Conservation (phyloP, 2,888 invertebrate species). For the Trichacis sp. region DNA sequence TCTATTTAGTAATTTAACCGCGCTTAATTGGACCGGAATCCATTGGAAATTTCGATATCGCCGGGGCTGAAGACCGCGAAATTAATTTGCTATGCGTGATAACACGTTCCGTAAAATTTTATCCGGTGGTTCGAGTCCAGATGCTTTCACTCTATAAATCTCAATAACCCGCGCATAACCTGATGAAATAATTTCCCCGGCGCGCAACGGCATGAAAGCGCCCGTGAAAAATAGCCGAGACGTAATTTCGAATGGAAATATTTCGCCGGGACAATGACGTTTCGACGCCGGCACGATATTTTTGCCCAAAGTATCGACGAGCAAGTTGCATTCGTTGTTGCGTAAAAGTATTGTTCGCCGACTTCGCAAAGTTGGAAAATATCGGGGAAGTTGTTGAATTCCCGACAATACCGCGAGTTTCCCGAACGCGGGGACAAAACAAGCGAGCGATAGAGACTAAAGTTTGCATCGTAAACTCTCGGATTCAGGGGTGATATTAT, state of each 20-base stretch:
- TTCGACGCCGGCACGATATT: neutral
- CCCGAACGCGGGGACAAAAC: slow-evolving; percentile 28
- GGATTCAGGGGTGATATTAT: slow-evolving; percentile 60
- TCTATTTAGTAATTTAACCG: neutral
- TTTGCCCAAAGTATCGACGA: slow-evolving; percentile 2
- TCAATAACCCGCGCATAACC: neutral
- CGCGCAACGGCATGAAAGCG: neutral
- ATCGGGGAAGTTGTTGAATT: slow-evolving; percentile 20
- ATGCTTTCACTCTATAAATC: too few relatives aligned
- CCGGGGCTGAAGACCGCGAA: neutral
- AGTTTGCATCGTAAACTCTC: slow-evolving; percentile 59
- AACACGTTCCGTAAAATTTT: too few relatives aligned
- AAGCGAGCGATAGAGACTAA: slow-evolving; percentile 42
- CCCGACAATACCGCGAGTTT: slow-evolving; percentile 20
- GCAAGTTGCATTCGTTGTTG: slow-evolving; percentile 3
- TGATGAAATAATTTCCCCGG: neutral
- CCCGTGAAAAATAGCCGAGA: neutral
- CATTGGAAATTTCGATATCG: neutral
- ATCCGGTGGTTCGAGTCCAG: too few relatives aligned
- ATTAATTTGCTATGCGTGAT: neutral
- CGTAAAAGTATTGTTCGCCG: slow-evolving; percentile 15
- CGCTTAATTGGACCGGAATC: neutral
- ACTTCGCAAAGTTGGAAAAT: slow-evolving; percentile 21
- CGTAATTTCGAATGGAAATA: neutral
- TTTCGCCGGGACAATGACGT: neutral